Conservation (phyloP, 2,113 vertebrate species). For the Eptesicus fuscus region DNA sequence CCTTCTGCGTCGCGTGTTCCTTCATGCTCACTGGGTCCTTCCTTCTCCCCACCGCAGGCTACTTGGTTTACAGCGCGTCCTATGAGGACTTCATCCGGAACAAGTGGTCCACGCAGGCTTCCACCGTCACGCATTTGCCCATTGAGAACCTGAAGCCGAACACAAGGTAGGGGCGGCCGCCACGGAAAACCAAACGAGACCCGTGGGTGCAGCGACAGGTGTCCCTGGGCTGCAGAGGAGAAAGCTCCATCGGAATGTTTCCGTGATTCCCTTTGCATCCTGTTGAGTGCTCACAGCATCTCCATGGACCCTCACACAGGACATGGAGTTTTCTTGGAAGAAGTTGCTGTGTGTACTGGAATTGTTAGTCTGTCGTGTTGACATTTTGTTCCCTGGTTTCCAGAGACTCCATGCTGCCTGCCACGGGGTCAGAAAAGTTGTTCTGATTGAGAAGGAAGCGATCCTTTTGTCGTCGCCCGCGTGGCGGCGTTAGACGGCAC, state of each 20-base stretch:
- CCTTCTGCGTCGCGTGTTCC: background rate
- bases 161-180: conserved; percentile 86
- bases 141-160: conserved; percentile 99
- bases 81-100: conserved; percentile 97
- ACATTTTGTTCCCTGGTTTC: background rate
- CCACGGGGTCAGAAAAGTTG: background rate
- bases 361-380: background rate
- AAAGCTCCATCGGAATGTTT: background rate
- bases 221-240: background rate
- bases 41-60: conserved; percentile 81
- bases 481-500: background rate
- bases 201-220: background rate
- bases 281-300: background rate
- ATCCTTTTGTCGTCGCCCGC: background rate
- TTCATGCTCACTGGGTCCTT: background rate
- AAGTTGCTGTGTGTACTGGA: background rate
- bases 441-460: background rate
- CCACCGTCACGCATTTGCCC: conserved; percentile 89
- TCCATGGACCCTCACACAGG: background rate
- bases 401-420: background rate
- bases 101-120: conserved; percentile 90
- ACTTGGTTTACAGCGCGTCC: conserved; percentile 96
- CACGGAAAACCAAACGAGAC: background rate
- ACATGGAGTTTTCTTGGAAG: background rate
- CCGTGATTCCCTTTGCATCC: background rate